Evolutionary conservation across 2,888 invertebrate genomes (phyloP).

Genomic region (Horisme vitalbata): DNA sequence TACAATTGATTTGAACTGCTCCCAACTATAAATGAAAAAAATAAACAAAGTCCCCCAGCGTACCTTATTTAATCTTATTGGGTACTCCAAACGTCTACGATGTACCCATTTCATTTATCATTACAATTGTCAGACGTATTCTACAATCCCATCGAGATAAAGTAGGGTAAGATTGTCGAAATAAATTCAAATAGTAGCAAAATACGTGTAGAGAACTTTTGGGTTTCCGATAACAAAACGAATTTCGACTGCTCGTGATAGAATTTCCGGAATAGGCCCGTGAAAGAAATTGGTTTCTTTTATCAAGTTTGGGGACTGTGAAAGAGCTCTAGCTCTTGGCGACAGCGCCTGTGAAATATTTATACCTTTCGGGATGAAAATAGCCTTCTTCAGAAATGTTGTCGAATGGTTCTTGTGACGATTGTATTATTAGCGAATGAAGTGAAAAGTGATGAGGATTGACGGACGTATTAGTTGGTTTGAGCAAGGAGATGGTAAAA

Average conservation of each 20-base stretch:
- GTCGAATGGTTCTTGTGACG: too few relatives aligned
- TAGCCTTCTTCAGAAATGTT: too few relatives aligned
- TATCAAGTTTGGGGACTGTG: conserved; percentile 12
- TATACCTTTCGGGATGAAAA: too few relatives aligned
- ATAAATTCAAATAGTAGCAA: conserved; percentile 18
- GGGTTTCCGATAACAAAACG: conserved; percentile 20
- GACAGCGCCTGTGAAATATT: too few relatives aligned
- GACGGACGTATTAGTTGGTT: too few relatives aligned
- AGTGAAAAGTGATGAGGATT: too few relatives aligned
- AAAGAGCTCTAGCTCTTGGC: not conserved
- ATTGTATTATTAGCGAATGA: too few relatives aligned
- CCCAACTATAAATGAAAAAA: too few relatives aligned
- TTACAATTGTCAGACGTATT: conserved; percentile 14
- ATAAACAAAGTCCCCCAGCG: too few relatives aligned
- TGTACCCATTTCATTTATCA: conserved; percentile 16
- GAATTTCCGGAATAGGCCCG: conserved; percentile 16
- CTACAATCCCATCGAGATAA: conserved; percentile 10
- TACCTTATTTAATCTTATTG: too few relatives aligned
- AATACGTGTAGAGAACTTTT: conserved; percentile 4
- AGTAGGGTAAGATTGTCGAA: conserved; percentile 11
- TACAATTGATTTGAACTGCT: too few relatives aligned
- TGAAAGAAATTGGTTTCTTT: conserved; percentile 17
- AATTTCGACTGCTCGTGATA: conserved; percentile 8
- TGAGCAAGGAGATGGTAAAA: too few relatives aligned
- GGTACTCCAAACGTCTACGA: not conserved